phyloP scores from a whole-genome alignment of 1,140 invertebrate genomes.

The Luehdorfia chinensis region DNA sequence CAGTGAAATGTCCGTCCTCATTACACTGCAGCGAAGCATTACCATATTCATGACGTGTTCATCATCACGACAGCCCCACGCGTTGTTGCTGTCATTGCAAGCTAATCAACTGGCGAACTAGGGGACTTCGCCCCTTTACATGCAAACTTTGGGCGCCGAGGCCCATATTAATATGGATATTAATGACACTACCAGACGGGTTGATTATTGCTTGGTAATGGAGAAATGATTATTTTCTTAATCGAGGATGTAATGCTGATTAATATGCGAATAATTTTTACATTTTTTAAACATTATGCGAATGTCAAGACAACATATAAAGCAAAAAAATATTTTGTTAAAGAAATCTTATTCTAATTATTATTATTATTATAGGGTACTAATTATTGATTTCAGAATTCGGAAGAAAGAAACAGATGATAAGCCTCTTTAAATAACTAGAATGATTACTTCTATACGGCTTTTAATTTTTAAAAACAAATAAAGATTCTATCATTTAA shows the following conservation, averaged over 20 bases:
- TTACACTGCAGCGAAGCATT: conserved; percentile 2
- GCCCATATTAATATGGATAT: conserved; percentile 9
- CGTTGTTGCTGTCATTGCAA: conserved; percentile 7
- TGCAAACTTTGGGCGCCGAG: conserved; percentile 9
- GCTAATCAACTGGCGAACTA: conserved; percentile 27
- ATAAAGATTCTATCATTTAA: no score
- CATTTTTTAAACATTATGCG: no score
- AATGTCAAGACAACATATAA: no score
- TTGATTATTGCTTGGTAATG: not conserved
- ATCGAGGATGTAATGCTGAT: not conserved
- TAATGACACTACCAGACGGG: conserved; percentile 3
- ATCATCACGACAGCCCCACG: conserved; percentile 7
- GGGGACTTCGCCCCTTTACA: conserved; percentile 15
- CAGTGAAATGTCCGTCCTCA: not conserved
- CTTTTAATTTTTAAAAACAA: no score
- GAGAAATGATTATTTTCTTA: not conserved
- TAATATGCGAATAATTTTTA: not conserved
- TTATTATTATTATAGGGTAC: no score
- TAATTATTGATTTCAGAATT: no score
- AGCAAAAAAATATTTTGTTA: no score
- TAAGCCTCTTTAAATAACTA: no score
- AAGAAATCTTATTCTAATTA: no score
- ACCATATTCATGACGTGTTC: conserved; percentile 12
- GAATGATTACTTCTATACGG: no score
- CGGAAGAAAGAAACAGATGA: no score